Percentiles rank a stretch among this genome's conserved stretches.
phyloP scores from a whole-genome alignment of 1,140 invertebrate species.

The Uloborus diversus region DNA sequence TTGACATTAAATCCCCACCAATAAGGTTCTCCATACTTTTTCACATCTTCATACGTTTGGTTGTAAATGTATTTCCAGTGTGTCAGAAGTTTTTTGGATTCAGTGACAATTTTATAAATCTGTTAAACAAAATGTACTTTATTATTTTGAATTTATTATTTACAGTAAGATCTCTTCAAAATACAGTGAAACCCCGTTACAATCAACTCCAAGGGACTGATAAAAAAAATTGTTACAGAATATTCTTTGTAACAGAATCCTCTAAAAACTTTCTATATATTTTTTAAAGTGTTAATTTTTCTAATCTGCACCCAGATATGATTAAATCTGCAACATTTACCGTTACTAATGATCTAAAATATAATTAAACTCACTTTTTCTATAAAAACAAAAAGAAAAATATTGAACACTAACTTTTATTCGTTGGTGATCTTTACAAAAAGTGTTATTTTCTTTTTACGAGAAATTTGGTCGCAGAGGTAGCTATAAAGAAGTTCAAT shows the following conservation, averaged over 20 bases:
- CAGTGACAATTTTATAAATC: not conserved
- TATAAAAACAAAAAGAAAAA: too few species aligned
- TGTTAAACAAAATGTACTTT: not conserved
- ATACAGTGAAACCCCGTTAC: too few species aligned
- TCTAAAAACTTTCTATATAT: not conserved
- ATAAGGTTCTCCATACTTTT: slow-evolving; percentile 3
- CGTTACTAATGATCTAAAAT: too few species aligned
- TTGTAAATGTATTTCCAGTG: slow-evolving; percentile 36
- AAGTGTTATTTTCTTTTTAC: too few species aligned
- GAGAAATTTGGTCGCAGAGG: too few species aligned
- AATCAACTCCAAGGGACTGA: too few species aligned
- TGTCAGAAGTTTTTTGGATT: slow-evolving; percentile 22
- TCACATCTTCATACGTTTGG: slow-evolving; percentile 8
- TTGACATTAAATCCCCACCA: slow-evolving; percentile 39
- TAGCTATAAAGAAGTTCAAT: too few species aligned
- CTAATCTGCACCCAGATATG: not conserved
- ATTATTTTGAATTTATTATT: not conserved
- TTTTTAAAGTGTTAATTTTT: not conserved
- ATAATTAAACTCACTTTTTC: too few species aligned
- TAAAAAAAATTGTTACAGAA: not conserved
- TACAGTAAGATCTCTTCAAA: too few species aligned
- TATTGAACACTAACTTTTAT: too few species aligned
- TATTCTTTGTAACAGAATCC: not conserved
- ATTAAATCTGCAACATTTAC: too few species aligned
- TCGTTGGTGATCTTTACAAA: too few species aligned